Conservation (phyloP, 1,140 invertebrate genomes). For the Antheraea pernyi region DNA sequence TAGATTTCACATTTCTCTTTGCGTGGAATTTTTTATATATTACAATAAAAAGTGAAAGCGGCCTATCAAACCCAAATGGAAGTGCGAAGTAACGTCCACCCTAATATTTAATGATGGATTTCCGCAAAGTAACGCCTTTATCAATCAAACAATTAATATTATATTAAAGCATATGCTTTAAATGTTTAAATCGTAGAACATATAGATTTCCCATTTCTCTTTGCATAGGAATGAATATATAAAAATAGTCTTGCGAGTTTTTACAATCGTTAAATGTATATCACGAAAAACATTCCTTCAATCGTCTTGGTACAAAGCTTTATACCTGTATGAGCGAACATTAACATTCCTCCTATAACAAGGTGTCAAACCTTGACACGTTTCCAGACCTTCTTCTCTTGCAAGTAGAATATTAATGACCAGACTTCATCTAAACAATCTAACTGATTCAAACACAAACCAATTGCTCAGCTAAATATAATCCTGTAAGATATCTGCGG, state of each 20-base stretch:
- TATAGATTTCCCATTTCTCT: too few relatives aligned
- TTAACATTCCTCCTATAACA: conserved; percentile 28
- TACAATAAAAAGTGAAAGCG: too few relatives aligned
- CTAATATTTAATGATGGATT: too few relatives aligned
- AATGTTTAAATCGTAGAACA: too few relatives aligned
- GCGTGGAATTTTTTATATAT: too few relatives aligned
- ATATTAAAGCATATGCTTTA: too few relatives aligned
- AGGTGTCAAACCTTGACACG: conserved; percentile 56
- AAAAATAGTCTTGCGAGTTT: not conserved
- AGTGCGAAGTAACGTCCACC: too few relatives aligned
- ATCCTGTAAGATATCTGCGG: not conserved
- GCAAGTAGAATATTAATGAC: conserved; percentile 44
- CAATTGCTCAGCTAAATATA: conserved; percentile 9
- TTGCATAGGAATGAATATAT: not conserved
- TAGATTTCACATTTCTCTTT: too few relatives aligned
- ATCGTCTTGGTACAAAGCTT: conserved; percentile 11
- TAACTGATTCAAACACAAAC: conserved; percentile 4
- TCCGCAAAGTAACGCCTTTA: too few relatives aligned
- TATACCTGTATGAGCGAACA: conserved; percentile 12
- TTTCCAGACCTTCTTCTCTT: conserved; percentile 39
- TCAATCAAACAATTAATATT: too few relatives aligned
- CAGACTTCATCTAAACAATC: conserved; percentile 31
- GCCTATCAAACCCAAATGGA: too few relatives aligned
- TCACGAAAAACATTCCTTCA: not conserved
- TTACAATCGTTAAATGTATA: not conserved